These are phyloP conservation scores for Colossoma macropomum DNA, from an alignment of 2,113 vertebrate genomes.

Conservation along the genomic window DNA sequence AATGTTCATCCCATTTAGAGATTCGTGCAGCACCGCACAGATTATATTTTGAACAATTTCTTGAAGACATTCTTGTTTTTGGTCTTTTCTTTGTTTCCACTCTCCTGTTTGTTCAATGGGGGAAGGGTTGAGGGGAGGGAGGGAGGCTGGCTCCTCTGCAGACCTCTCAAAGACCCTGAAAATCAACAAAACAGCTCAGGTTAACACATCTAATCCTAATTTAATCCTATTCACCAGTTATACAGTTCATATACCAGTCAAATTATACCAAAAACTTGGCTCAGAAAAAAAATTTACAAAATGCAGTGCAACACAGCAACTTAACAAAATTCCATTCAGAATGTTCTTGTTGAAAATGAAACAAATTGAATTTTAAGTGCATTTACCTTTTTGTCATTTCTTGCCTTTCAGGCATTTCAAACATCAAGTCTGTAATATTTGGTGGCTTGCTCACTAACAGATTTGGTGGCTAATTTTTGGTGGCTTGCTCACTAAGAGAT, in stretches of 20 bases:
- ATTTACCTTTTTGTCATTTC: too few species aligned
- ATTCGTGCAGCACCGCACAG: background rate
- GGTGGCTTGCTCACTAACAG: too few species aligned
- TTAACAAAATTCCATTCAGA: too few species aligned
- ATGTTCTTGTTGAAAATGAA: too few species aligned
- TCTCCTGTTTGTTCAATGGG: slow-evolving; percentile 4
- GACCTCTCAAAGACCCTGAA: slow-evolving; percentile 36
- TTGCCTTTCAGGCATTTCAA: too few species aligned
- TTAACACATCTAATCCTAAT: background rate
- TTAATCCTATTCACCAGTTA: background rate
- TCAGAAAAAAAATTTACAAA: too few species aligned
- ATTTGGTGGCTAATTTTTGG: too few species aligned
- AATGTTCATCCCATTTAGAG: background rate
- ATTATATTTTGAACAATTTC: slow-evolving; percentile 72
- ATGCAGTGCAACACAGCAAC: too few species aligned
- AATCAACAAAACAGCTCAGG: background rate
- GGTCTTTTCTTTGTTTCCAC: slow-evolving; percentile 43
- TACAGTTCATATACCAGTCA: background rate
- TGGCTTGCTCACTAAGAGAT: too few species aligned
- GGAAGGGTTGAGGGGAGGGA: slow-evolving; percentile 34
- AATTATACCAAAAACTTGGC: too few species aligned
- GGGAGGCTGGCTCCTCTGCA: slow-evolving; percentile 32
- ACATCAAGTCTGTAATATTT: too few species aligned
- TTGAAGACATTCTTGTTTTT: slow-evolving; percentile 68
- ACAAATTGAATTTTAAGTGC: too few species aligned